Evolutionary conservation across 2,888 invertebrate species (phyloP), one percentile per base, ranked within the genome.

Genomic region (Thelaira solivaga): DNA sequence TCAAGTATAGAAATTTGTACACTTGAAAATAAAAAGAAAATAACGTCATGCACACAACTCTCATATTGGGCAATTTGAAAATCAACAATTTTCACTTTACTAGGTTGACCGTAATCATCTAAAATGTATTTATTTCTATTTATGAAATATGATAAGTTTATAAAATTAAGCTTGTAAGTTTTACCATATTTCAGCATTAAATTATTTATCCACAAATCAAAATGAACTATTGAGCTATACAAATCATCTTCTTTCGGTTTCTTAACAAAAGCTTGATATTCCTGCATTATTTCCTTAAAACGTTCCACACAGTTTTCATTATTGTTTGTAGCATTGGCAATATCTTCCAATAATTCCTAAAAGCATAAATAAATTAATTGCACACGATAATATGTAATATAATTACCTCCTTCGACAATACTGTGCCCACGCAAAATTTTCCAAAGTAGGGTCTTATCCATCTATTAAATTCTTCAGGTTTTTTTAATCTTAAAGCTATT

Each of bases 151-250:
- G 26, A 69, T 22, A 55, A 36, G 2, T 2, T 16, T 43, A 34
- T 4, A 61, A 22, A n/a, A 29, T 20, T 13, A 6, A 3, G 11
- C 7, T 13, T 13, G 20, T 10, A 2, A 6, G 4, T 1, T 22
- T 80, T 82, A 85, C 91, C 89, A 64, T 89, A 88, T 65, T 89
- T 86, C 11, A 92, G 86, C 90, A 92, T 90, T 1, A 92, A 89
- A 80, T 92, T 92, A 82, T 92, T 92, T 11, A 91, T 90, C 92
- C 92, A 92, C 59, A 91, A 89, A 83, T 92, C 92, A 0, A 89
- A 87, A 80, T 92, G 92, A 1, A 90, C 88, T 18, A 92, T 89
- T 0, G 91, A 90, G 1, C 89, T 90, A 87, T 90, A 92, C 0
- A 90, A 89, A 24, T 89, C 82, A 80, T 90, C 84, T 64, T 86